These are phyloP conservation scores for Oceanodroma tethys DNA, from an alignment of 2,113 vertebrate species.

Conservation along the genomic window DNA sequence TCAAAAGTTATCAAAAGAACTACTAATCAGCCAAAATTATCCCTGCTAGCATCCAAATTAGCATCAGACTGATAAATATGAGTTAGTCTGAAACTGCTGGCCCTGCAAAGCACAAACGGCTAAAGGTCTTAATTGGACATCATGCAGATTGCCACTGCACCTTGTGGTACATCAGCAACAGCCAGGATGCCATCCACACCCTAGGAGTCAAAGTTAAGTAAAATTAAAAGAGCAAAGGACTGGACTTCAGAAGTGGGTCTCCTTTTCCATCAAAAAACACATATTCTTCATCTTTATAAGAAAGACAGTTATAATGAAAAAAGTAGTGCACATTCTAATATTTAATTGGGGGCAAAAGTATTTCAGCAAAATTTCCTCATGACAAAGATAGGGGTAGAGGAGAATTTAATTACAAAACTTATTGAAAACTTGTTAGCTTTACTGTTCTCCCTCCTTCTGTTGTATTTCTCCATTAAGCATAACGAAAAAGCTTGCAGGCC, in stretches of 20 bases:
- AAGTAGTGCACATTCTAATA: background rate
- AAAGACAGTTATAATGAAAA: background rate
- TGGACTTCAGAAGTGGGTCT: background rate
- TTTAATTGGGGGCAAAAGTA: background rate
- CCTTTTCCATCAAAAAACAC: background rate
- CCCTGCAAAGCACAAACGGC: background rate
- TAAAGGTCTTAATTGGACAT: background rate
- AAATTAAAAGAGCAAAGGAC: background rate
- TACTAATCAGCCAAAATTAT: background rate
- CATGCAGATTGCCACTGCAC: background rate
- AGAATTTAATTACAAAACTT: constrained; percentile 7
- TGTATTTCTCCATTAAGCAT: background rate
- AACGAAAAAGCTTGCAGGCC: background rate
- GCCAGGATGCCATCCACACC: background rate
- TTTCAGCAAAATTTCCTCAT: background rate
- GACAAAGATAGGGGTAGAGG: background rate
- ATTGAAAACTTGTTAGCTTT: background rate
- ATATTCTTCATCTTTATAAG: background rate
- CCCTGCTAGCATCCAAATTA: background rate
- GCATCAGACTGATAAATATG: background rate
- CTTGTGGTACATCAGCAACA: background rate
- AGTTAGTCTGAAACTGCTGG: background rate
- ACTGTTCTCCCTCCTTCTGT: background rate
- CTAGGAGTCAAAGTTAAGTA: background rate
- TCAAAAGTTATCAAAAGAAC: background rate